Base-by-base conservation (phyloP, 2,113 vertebrate species). In the Sylvia atricapilla region DNA sequence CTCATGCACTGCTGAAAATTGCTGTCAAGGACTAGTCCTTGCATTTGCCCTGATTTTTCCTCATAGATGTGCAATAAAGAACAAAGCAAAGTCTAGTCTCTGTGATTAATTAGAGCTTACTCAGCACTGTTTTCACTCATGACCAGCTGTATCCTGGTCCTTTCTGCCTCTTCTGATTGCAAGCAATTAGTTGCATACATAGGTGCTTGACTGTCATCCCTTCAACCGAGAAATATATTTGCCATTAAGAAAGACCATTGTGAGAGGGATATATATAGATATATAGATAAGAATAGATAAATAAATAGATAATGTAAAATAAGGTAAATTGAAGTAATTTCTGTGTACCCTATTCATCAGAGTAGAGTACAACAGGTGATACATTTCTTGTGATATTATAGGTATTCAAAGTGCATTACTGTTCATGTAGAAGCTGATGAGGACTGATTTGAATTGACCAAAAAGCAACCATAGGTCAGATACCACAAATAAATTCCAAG, bases 171-270 rank as follows among this genome's bases (percentile, higher is more conserved):
- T 66, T 75, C 44, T 50, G 22, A 4, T 63, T 74, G 20, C 30
- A 46, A 55, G 25, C 27, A 39, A 31, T 41, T 77, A 8, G 16
- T 39, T 49, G 21, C 49, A 66, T n/a, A 21, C 15, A 12, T 18
- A 82, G 39, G 20, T 67, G 17, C 50, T 87, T 78, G 16, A 56
- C 28, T 35, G 20, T 59, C 31, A 35, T 41, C 28, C 35, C 10
- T 77, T 58, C 69, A 25, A 44, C 6, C 20, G 25, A 84, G 37
- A 46, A 77, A 70, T 53, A 63, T 6, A 27, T 6, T 80, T 87
- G 13, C 5, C 41, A 27, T 59, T 80, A 77, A 84, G 27, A 33
- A 80, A 84, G 27, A 33, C 41, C 47, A 25, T 0, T 0, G 7
- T 18, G 10, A 73, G 16, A 59, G 5, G 10, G 22, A 24, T 0